Conservation (phyloP, 2,113 vertebrate genomes). For the Ameiurus melas region DNA sequence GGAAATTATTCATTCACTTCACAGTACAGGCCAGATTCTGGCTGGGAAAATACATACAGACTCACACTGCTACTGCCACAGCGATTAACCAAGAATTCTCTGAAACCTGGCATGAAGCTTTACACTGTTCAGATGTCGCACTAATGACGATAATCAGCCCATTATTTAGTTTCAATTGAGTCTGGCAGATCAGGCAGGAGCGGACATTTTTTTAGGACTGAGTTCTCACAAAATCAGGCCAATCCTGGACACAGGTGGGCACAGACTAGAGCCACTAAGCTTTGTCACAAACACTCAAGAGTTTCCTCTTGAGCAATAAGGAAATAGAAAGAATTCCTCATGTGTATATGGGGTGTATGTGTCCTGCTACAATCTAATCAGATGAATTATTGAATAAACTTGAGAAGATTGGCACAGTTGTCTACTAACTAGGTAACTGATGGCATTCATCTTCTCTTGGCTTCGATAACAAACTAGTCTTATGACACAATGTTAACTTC, state of each 20-base stretch:
- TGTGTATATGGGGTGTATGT: neutral
- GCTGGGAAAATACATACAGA: constrained; percentile 6
- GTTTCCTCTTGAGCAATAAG: constrained; percentile 12
- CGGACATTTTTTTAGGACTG: neutral
- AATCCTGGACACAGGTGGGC: neutral
- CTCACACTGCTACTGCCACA: neutral
- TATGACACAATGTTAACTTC: neutral
- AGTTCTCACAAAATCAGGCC: constrained; percentile 4
- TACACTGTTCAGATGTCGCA: constrained; percentile 26
- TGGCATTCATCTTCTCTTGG: neutral
- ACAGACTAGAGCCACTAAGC: neutral
- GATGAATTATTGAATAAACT: neutral
- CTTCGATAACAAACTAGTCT: neutral
- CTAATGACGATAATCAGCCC: constrained; percentile 37
- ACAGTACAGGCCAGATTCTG: constrained; percentile 9
- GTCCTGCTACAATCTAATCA: neutral
- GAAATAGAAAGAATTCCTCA: neutral
- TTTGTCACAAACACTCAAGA: neutral
- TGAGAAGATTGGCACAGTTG: neutral
- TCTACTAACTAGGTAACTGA: neutral
- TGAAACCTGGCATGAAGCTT: constrained; percentile 10
- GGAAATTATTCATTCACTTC: neutral
- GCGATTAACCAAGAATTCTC: neutral
- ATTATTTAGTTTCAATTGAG: constrained; percentile 27
- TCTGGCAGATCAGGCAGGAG: constrained; percentile 9